These are phyloP conservation scores for Lontra canadensis DNA, from an alignment of 2,113 vertebrate genomes.

Conservation along the genomic window DNA sequence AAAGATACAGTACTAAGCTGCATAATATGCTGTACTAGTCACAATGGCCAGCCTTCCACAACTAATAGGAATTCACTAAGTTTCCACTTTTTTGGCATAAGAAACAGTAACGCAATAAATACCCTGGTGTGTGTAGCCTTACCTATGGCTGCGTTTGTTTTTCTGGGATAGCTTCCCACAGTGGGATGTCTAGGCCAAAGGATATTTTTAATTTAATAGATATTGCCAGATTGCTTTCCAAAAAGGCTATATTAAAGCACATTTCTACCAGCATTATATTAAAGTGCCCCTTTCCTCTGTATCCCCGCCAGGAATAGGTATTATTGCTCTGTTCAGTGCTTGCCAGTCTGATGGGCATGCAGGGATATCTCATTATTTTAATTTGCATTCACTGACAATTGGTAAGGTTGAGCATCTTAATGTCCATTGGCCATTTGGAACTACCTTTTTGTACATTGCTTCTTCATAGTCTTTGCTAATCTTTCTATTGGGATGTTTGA, in stretches of 20 bases:
- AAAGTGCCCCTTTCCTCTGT: neutral
- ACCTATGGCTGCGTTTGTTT: neutral
- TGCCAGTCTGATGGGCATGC: neutral
- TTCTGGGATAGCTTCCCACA: conserved; percentile 35
- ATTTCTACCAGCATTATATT: conserved; percentile 27
- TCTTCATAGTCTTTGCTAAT: neutral
- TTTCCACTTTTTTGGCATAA: neutral
- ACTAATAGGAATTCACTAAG: neutral
- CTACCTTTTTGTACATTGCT: neutral
- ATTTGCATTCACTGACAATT: neutral
- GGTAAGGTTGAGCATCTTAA: neutral
- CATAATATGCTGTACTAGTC: neutral
- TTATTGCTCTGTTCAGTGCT: neutral
- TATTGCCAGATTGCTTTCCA: conserved; percentile 27
- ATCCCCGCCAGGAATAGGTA: neutral
- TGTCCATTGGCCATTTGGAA: neutral
- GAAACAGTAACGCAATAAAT: neutral
- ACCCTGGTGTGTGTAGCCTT: neutral
- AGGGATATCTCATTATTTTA: conserved; percentile 2
- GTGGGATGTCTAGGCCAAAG: neutral
- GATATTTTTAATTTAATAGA: conserved; percentile 48
- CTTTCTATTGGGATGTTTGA: neutral
- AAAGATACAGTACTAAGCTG: neutral
- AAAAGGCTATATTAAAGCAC: neutral
- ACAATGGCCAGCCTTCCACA: neutral